phyloP scores from a whole-genome alignment of 2,888 invertebrate genomes.

The Agriotes lineatus region DNA sequence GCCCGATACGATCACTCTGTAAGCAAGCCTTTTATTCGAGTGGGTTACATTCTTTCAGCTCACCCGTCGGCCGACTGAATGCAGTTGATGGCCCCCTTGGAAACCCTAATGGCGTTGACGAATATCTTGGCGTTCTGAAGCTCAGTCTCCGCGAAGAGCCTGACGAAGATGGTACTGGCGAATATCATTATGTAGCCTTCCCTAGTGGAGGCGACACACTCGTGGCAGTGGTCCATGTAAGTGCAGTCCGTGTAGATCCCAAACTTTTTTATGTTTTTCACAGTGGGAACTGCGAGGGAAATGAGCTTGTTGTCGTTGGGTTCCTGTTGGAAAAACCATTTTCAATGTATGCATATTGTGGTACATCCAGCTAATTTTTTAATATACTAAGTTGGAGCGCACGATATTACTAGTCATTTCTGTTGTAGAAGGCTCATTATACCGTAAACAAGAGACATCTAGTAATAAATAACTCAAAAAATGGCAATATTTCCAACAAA shows the following conservation, averaged over 20 bases:
- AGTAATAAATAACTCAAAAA: too few species aligned
- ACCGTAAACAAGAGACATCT: too few species aligned
- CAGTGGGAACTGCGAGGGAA: constrained; percentile 58
- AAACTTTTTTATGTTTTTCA: constrained; percentile 62
- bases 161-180: constrained; percentile 67
- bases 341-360: too few species aligned
- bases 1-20: constrained; percentile 66
- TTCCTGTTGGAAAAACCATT: constrained; percentile 35
- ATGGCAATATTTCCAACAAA: too few species aligned
- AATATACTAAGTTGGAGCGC: too few species aligned
- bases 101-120: constrained; percentile 68
- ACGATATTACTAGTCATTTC: too few species aligned
- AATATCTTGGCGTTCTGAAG: constrained; percentile 64
- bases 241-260: constrained; percentile 69
- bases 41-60: constrained; percentile 44
- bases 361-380: too few species aligned
- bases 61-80: constrained; percentile 70
- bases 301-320: constrained; percentile 41
- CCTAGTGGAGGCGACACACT: constrained; percentile 68
- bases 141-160: constrained; percentile 57
- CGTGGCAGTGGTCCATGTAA: constrained; percentile 67
- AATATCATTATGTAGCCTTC: constrained; percentile 69
- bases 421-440: too few species aligned
- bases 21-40: too few species aligned
- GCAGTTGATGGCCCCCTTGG: constrained; percentile 65